Conservation (phyloP, 1,140 invertebrate genomes). For the Vollenhovia emeryi region DNA sequence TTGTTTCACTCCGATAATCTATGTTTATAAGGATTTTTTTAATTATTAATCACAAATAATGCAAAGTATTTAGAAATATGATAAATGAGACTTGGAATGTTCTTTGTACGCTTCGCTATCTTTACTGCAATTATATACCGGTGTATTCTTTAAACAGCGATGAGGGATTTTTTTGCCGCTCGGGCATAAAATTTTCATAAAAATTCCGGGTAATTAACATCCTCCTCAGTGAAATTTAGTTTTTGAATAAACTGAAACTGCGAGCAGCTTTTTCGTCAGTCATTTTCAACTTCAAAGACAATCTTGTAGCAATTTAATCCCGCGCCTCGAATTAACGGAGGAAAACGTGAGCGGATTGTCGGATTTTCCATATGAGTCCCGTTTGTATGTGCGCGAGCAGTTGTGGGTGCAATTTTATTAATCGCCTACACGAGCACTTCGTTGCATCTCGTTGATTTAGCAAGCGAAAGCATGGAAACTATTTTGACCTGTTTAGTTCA, state of each 20-base stretch:
- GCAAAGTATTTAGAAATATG: background rate
- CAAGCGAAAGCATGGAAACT: background rate
- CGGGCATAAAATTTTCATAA: background rate
- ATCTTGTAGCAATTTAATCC: slow-evolving; percentile 11
- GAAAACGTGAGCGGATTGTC: slow-evolving; percentile 15
- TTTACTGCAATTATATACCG: background rate
- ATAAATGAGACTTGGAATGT: slow-evolving; percentile 10
- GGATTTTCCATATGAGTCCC: background rate
- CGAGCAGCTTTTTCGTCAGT: background rate
- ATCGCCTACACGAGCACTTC: background rate
- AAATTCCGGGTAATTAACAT: slow-evolving; percentile 1
- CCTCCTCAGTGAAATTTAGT: background rate
- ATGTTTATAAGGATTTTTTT: background rate
- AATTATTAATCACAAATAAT: background rate
- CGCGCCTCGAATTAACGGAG: slow-evolving; percentile 15
- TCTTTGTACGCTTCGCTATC: background rate
- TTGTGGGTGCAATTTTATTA: slow-evolving; percentile 37
- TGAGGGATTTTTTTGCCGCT: background rate
- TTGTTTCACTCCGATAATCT: background rate
- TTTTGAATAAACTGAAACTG: background rate
- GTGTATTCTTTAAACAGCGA: background rate
- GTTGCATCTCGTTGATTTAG: slow-evolving; percentile 10
- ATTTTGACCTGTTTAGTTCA: background rate
- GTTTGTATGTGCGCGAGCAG: background rate
- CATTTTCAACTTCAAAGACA: slow-evolving; percentile 9